Conservation (phyloP, 64 coral and sea anemone species). For the Astreopora myriophthalma region DNA sequence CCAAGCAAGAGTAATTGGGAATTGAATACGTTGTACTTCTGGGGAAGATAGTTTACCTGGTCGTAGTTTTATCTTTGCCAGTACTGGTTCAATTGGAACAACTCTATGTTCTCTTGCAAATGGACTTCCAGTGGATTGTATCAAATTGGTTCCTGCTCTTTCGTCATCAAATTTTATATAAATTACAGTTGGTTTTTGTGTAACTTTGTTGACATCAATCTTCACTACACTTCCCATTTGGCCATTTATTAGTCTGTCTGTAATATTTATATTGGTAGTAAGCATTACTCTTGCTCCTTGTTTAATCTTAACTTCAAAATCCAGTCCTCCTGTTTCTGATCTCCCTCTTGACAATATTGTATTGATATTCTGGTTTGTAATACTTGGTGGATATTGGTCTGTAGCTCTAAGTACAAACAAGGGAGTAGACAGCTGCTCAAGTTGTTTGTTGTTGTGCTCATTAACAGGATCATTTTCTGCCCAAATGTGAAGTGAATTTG, state of each 20-base stretch:
- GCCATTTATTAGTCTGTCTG: constrained; percentile 66
- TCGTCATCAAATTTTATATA: constrained; percentile 64
- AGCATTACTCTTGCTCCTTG: constrained; percentile 42
- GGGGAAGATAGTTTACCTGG: constrained; percentile 60
- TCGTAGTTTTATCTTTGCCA: constrained; percentile 55
- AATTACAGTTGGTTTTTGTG: neutral
- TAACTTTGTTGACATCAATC: neutral
- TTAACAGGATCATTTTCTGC: constrained; percentile 60
- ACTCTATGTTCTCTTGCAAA: constrained; percentile 22
- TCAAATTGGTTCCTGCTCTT: constrained; percentile 20
- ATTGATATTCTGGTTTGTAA: constrained; percentile 35
- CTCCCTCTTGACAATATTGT: constrained; percentile 45
- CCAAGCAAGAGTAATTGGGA: constrained; percentile 41
- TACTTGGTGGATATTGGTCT: constrained; percentile 57
- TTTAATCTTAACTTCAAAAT: constrained; percentile 47
- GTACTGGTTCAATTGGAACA: constrained; percentile 58
- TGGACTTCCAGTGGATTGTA: neutral
- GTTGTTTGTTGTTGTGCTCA: constrained; percentile 5
- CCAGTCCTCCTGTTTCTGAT: constrained; percentile 65
- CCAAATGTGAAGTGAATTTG: constrained; percentile 45
- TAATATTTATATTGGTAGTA: constrained; percentile 40
- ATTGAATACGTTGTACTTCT: constrained; percentile 57
- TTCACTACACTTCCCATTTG: constrained; percentile 52
- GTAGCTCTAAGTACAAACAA: constrained; percentile 11
- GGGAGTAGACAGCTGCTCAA: neutral